Conservation (phyloP, 2,888 invertebrate genomes). For the Synanthedon andrenaeformis region DNA sequence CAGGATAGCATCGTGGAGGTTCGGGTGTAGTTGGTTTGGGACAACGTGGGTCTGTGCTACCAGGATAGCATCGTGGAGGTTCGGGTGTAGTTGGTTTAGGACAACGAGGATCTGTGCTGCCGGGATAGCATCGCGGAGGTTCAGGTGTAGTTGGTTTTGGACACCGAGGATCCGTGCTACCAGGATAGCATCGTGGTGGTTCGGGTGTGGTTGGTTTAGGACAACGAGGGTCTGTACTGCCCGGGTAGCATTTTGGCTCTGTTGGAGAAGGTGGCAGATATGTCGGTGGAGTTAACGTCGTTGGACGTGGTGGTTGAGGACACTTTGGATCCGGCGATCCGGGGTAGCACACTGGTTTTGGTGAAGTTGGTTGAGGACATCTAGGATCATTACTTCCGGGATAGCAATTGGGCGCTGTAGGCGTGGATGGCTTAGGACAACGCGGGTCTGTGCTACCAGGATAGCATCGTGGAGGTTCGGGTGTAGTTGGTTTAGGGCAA, state of each 20-base stretch:
- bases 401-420: no score
- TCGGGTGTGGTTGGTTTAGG: constrained; percentile 14
- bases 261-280: no score
- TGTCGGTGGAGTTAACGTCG: no score
- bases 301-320: no score
- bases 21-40: constrained; percentile 14
- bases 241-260: constrained; percentile 20
- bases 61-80: constrained; percentile 16
- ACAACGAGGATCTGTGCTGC: constrained; percentile 26
- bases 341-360: no score
- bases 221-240: constrained; percentile 19
- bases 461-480: no score
- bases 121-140: constrained; percentile 18
- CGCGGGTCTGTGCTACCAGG: no score
- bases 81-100: constrained; percentile 20
- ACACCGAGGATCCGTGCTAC: constrained; percentile 20
- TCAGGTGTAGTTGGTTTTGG: constrained; percentile 9
- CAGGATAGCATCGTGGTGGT: constrained; percentile 19
- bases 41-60: constrained; percentile 19
- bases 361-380: no score
- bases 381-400: no score
- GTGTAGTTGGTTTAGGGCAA: no score
- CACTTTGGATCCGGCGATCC: no score
- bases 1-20: constrained; percentile 20
- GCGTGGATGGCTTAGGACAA: no score